Base-by-base conservation (phyloP, 2,113 vertebrate species). In the Carassius gibelio region DNA sequence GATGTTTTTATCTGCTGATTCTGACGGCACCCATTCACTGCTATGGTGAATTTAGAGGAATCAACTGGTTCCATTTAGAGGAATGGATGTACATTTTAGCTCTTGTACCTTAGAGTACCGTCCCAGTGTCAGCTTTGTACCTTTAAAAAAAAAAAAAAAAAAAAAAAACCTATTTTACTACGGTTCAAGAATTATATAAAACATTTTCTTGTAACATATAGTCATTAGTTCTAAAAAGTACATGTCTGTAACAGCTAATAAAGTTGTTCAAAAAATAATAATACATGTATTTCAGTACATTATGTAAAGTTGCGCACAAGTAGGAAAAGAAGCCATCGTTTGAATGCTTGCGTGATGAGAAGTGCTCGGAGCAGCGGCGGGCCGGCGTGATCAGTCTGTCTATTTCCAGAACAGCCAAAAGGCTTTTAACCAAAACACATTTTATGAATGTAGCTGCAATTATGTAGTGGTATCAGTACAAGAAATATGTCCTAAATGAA, bases 331-430 rank as follows among this genome's bases (percentile, higher is more conserved):
- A 34, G 5, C 8, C 38, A 42, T 34, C 1, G 0, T 71, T 71
- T 38, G 68, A 71, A 71, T 71, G 68, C 34, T 38, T 71, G 68
- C 48, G 15, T 55, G 48, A 76, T 50, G 74, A 52, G 76, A 79
- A 38, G 45, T 52, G 48, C 48, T 75, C 8, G 15, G 15, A 59
- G 76, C 30, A 61, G 76, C 2, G n/a, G 38, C 42, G 45, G 45
- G 36, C 72, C 72, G 23, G 45, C 26, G 74, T 75, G 74, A 75
- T 75, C 74, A 75, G 26, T 79, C 34, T 30, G 74, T 55, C 55
- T 79, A 79, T 79, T 79, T 79, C 55, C 76, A 79, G 76, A 79
- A 79, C 52, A 57, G 76, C 76, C 55, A 23, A 79, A 59, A 79
- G 76, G 76, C 55, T 79, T 79, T 79, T 61, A 84, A 76, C 69